Evolutionary conservation across 2,888 invertebrate species (phyloP).

Genomic region (Noctua comes): DNA sequence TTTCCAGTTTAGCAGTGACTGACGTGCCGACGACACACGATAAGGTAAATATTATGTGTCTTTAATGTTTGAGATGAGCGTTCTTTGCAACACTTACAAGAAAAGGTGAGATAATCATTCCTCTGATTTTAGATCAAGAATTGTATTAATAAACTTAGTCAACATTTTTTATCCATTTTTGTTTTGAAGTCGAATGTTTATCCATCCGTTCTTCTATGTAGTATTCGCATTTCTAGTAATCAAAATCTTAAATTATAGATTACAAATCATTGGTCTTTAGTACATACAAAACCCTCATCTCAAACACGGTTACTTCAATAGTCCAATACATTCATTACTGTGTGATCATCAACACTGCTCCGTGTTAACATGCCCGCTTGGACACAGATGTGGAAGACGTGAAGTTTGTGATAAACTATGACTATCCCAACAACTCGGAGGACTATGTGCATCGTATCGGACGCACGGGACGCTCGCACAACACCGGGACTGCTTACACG

Average conservation of each 20-base stretch:
- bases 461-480: conserved; percentile 97
- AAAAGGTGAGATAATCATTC: conserved; percentile 8
- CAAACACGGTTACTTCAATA: conserved; percentile 41
- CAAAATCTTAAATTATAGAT: too few relatives aligned
- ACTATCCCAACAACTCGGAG: conserved; percentile 99
- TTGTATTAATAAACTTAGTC: background rate
- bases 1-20: conserved; percentile 79
- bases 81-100: conserved; percentile 45
- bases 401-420: conserved; percentile 99
- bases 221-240: background rate
- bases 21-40: conserved; percentile 56
- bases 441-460: conserved; percentile 99
- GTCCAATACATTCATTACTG: conserved; percentile 54
- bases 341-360: background rate
- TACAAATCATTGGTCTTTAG: background rate
- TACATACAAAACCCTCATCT: conserved; percentile 49
- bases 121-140: conserved; percentile 1
- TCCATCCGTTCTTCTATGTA: conserved; percentile 21
- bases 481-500: conserved; percentile 98
- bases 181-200: background rate
- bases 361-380: conserved; percentile 48
- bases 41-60: conserved; percentile 82
- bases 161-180: background rate
- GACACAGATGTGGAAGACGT: conserved; percentile 98
- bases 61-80: conserved; percentile 69